These are phyloP conservation scores for Pelagia noctiluca DNA, from an alignment of 30 jellyfish, hydroid and myxozoan genomes.

Conservation along the genomic window DNA sequence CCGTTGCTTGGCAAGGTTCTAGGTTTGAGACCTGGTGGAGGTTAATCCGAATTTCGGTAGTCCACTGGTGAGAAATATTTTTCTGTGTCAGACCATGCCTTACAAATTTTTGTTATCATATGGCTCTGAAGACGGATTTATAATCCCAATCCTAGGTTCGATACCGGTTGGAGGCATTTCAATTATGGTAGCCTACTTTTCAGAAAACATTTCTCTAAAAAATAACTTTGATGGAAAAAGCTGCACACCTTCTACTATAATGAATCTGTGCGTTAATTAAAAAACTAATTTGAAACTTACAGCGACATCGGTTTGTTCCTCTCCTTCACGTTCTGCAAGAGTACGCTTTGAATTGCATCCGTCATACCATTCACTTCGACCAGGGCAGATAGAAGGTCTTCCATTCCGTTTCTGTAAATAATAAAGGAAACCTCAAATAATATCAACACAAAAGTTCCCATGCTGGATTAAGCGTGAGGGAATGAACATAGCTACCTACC, in stretches of 20 bases:
- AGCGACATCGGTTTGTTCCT: constrained; percentile 81
- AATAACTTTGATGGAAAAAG: background rate
- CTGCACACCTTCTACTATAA: background rate
- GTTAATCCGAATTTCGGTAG: too few relatives aligned
- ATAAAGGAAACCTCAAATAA: background rate
- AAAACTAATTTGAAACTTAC: constrained; percentile 14
- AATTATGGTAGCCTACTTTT: too few relatives aligned
- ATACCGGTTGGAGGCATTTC: too few relatives aligned
- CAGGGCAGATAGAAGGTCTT: constrained; percentile 42
- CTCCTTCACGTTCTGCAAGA: constrained; percentile 56
- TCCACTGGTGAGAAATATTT: too few relatives aligned
- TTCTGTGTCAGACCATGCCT: too few relatives aligned
- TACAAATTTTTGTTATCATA: too few relatives aligned
- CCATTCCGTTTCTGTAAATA: constrained; percentile 61
- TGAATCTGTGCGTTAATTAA: background rate
- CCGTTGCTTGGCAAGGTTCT: too few relatives aligned
- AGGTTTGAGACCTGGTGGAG: too few relatives aligned
- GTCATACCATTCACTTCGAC: constrained; percentile 50
- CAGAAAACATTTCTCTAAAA: too few relatives aligned
- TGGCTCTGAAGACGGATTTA: too few relatives aligned
- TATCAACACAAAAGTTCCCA: background rate
- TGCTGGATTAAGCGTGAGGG: too few relatives aligned
- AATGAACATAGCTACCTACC: constrained; percentile 16
- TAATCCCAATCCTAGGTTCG: too few relatives aligned
- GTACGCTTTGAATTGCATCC: constrained; percentile 57